A percentile compares a stretch with the other conserved stretches of the same genome.
Evolutionary conservation across 2,113 vertebrate genomes (phyloP).

Genomic region (Etheostoma cragini): DNA sequence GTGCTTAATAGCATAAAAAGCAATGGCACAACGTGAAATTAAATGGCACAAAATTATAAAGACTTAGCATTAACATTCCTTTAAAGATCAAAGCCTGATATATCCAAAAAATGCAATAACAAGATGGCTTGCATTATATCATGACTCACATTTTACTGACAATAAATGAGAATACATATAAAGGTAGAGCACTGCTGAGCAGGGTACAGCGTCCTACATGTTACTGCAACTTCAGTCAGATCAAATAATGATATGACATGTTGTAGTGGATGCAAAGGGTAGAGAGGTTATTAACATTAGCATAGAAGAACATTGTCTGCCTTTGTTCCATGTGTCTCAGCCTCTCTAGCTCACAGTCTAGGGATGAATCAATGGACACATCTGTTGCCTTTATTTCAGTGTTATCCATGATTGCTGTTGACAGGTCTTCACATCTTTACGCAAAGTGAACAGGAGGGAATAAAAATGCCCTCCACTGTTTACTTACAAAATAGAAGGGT

Average conservation of each 20-base stretch:
- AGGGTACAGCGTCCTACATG: neutral
- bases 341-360: conserved; percentile 10
- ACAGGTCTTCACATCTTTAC: conserved; percentile 27
- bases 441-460: conserved; percentile 1
- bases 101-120: neutral
- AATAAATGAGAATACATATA: conserved; percentile 18
- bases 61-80: conserved; percentile 1
- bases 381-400: conserved; percentile 9
- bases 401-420: conserved; percentile 21
- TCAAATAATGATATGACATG: neutral
- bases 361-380: conserved; percentile 9
- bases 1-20: neutral
- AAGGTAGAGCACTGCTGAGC: conserved; percentile 7
- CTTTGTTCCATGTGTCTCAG: conserved; percentile 4
- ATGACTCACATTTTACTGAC: conserved; percentile 1
- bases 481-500: conserved; percentile 5
- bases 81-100: conserved; percentile 31
- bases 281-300: neutral
- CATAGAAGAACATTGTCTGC: neutral
- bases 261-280: neutral
- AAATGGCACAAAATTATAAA: conserved; percentile 13
- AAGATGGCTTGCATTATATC: neutral
- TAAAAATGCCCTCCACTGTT: conserved; percentile 34
- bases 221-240: neutral
- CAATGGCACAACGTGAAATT: neutral